phyloP scores from a whole-genome alignment of 2,797 vertebrate genomes.

The Aldrovandia affinis region DNA sequence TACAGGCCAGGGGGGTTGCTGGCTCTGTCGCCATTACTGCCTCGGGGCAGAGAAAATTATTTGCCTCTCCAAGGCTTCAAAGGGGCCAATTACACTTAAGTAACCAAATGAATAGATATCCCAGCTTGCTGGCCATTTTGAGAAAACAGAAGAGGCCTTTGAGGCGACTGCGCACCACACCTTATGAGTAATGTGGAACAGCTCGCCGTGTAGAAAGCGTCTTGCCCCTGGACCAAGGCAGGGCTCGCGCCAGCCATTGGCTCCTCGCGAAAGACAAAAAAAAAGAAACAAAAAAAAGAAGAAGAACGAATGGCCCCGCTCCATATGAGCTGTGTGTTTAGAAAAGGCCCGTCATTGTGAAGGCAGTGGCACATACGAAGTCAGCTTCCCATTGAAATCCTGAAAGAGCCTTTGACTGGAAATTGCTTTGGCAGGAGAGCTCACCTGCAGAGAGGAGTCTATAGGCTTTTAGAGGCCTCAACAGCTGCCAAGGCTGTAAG shows the following conservation, averaged over 20 bases:
- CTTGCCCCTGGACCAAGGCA: slow-evolving; percentile 54
- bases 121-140: slow-evolving; percentile 79
- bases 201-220: slow-evolving; percentile 64
- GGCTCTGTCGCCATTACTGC: slow-evolving; percentile 77
- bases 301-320: slow-evolving; percentile 52
- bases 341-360: slow-evolving; percentile 53
- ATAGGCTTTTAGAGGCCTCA: slow-evolving; percentile 79
- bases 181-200: slow-evolving; percentile 76
- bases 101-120: slow-evolving; percentile 87
- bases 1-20: slow-evolving; percentile 70
- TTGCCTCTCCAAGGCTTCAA: slow-evolving; percentile 87
- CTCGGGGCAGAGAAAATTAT: slow-evolving; percentile 83
- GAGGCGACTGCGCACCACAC: slow-evolving; percentile 77
- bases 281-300: slow-evolving; percentile 27
- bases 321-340: slow-evolving; percentile 41
- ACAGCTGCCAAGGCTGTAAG: slow-evolving; percentile 88
- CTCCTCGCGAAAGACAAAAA: slow-evolving; percentile 64
- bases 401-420: slow-evolving; percentile 77
- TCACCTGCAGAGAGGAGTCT: slow-evolving; percentile 83
- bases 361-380: slow-evolving; percentile 61
- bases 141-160: slow-evolving; percentile 79
- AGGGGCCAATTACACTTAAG: slow-evolving; percentile 87
- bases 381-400: slow-evolving; percentile 64
- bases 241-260: slow-evolving; percentile 50
- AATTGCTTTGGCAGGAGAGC: slow-evolving; percentile 75